Base-by-base conservation (phyloP, 1,140 invertebrate species). In the Trichoplusia ni region DNA sequence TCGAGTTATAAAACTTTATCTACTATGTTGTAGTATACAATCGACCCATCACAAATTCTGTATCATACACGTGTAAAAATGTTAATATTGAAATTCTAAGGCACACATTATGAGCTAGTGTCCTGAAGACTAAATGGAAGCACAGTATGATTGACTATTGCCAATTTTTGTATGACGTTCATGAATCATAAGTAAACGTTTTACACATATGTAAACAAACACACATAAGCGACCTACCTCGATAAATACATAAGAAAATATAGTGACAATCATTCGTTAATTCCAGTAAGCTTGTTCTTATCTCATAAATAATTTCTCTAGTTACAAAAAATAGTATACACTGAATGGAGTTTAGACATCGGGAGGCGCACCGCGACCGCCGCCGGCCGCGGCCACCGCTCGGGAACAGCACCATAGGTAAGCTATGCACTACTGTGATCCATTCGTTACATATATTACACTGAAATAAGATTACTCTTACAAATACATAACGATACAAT, bases 181-280 rank as follows among this genome's bases (percentile, higher is more conserved):
- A 75, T 81, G 77, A 81, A 78, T 77, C 73, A 81, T 78, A 85
- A 82, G 71, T 86, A 82, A 42, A 86, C 69, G 61, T 68, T 81
- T 79, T 80, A 81, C 70, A 78, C 77, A 75, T 75, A 83, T 77
- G 82, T 82, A 82, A 82, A 86, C 81, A 87, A 86, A 90, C 84
- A 90, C 85, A 86, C 83, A 75, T 72, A 88, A 86, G 82, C 84
- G 71, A 80, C 78, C 82, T 88, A 90, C 68, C 71, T 75, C 70
- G 81, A 90, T 90, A 90, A 90, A 90, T 90, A 90, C 84, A 84
- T 90, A 88, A 81, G 84, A 88, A 90, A 90, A 90, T 90, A 90
- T 85, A 88, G 73, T 81, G 88, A 86, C 79, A 69, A 73, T 80
- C 78, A 79, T 87, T 85, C 81, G 75, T 84, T 84, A 87, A 73